Conservation (phyloP, 2,113 vertebrate species). For the Emberiza fucata region DNA sequence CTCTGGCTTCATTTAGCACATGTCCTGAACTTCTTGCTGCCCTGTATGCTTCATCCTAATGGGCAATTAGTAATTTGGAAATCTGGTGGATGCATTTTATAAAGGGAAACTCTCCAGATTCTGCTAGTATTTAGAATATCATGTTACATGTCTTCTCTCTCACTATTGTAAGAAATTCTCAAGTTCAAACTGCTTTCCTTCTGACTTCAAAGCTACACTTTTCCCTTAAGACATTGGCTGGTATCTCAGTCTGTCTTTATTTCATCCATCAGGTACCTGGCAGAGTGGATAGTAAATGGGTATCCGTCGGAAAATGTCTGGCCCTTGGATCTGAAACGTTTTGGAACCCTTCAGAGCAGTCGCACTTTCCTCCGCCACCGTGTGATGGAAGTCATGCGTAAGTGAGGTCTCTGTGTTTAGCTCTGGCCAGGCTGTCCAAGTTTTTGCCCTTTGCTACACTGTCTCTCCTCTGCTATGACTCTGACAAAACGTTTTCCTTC, state of each 20-base stretch:
- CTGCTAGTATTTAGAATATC: neutral
- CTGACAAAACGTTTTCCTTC: neutral
- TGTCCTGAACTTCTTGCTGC: neutral
- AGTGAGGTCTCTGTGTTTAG: conserved; percentile 53
- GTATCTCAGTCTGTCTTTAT: neutral
- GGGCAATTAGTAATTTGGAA: neutral
- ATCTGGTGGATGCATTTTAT: neutral
- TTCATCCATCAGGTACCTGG: conserved; percentile 81
- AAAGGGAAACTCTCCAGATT: neutral
- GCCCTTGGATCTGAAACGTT: conserved; percentile 93
- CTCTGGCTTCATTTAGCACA: neutral
- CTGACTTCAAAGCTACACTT: neutral
- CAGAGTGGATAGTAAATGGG: conserved; percentile 96
- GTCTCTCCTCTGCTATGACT: neutral
- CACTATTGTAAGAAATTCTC: neutral
- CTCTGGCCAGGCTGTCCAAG: neutral
- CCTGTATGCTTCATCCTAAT: neutral
- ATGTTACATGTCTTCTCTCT: neutral
- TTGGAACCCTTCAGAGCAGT: conserved; percentile 94
- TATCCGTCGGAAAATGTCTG: conserved; percentile 91
- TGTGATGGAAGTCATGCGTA: conserved; percentile 99
- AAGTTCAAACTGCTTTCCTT: neutral
- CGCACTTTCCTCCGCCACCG: conserved; percentile 95
- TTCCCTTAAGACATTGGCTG: neutral
- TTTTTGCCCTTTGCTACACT: neutral